Base-by-base conservation (phyloP, 2,797 vertebrate species). In the Typhlichthys eigenmanni region DNA sequence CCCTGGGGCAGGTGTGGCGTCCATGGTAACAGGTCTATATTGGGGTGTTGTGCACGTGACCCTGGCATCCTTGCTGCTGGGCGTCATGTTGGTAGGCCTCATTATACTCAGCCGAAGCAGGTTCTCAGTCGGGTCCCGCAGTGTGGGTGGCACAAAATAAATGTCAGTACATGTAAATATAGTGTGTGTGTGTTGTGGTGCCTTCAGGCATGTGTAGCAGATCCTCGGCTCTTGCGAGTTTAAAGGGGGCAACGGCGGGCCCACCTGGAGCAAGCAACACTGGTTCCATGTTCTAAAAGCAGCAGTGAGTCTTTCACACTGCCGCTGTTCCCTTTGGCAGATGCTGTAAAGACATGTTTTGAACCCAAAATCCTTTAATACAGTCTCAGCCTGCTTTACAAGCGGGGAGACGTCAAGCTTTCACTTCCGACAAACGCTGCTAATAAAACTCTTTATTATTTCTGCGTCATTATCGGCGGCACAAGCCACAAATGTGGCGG, bases 401-500 rank as follows among this genome's bases (percentile, higher is more conserved):
- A 49, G 47, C n/a, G 13, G 16, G 34, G 7, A 38, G 34, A 38
- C 34, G 34, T 38, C 5, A 38, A 38, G 34, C 34, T 38, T 38
- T 6, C 34, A 38, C 34, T 38, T 38, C 34, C 34, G 34, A 38
- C 57, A 34, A 24, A 58, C 63, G 55, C 43, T 17, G 3, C 60
- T 69, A 62, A 74, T 60, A 65, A 62, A 50, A 51, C 47, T 47
- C 19, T 55, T 54, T 55, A 51, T 62, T 54, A 74, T 67, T 65
- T 66, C 71, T 74, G 55, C 61, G 55, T 75, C 7, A 16, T 11
- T 68, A 0, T 49, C 14, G 14, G 45, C 57, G 13, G 62, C 1
- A 38, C 34, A 38, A 2, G 19, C 47, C 34, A 46, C 14, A 38
- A 38, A 13, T 57, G 52, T 14, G 17, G 8, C 14, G 2, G 10